Evolutionary conservation across 1,140 invertebrate species (phyloP), one percentile per base, ranked within the genome.

Genomic region (Oryctes rhinoceros): DNA sequence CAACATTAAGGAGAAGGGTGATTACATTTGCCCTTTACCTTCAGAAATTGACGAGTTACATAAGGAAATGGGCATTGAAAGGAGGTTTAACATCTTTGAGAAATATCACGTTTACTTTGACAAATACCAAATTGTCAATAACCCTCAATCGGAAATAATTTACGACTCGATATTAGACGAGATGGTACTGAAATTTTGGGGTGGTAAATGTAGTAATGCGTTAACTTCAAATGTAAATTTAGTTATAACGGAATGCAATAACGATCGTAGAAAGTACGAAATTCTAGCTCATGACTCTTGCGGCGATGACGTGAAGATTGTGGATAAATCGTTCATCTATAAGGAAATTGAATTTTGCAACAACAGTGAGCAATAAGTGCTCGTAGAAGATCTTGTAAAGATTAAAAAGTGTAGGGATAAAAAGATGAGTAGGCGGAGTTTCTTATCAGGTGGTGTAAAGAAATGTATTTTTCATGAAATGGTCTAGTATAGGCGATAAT

Each of bases 171-270:
- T 82, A 78, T 37, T 83, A 30, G 86, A 86, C 74, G 83, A 86
- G 76, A 74, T 83, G 11, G 81, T 84, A 76, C 85, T 87, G 83
- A 81, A 82, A 62, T 91, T 89, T 82, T 87, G 89, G 84, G 85
- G 83, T 30, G 90, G 90, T 77, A 86, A 35, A 13, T 75, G 83
- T 24, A 81, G 80, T 74, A 49, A 81, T 20, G 76, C 18, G 62
- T 62, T 85, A 37, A 37, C 20, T 49, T 0, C 20, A 53, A 48
- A 80, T 71, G 82, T 83, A n/a, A 85, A 84, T 79, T 49, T 84
- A 37, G 80, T 86, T 48, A 71, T 86, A 18, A 67, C 65, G 18
- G 0, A 20, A 11, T 67, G 5, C 7, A 67, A 67, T 53, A 13
- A 53, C n/a, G 49, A 53, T 4, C 11, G n/a, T 53, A 53, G 49